These are phyloP conservation scores for Drosophila pectinifera DNA, from an alignment of 1,140 invertebrate genomes.

Conservation along the genomic window DNA sequence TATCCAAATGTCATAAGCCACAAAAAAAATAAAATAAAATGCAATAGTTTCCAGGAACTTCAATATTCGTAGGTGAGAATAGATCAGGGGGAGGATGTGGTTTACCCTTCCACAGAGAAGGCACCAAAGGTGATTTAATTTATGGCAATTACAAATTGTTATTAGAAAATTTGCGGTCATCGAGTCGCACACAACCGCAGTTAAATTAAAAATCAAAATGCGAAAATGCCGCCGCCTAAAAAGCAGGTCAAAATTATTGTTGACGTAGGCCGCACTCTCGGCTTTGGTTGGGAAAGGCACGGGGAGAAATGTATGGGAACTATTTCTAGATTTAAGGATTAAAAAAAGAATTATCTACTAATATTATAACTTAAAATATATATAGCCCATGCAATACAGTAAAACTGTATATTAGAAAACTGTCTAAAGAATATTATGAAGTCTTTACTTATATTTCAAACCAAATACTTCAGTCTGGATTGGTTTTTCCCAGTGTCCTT, in stretches of 20 bases:
- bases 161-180: slow-evolving; percentile 49
- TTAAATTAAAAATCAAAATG: slow-evolving; percentile 66
- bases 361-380: background rate
- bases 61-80: slow-evolving; percentile 8
- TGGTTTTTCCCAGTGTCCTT: background rate
- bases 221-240: slow-evolving; percentile 38
- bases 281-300: background rate
- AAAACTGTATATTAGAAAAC: too few relatives aligned
- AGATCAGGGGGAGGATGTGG: slow-evolving; percentile 8
- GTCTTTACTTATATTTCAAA: too few relatives aligned
- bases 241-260: slow-evolving; percentile 48
- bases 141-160: slow-evolving; percentile 52
- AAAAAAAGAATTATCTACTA: background rate
- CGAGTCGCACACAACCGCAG: slow-evolving; percentile 31
- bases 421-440: too few relatives aligned
- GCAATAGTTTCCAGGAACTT: background rate
- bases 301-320: background rate
- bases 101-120: background rate
- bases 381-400: background rate
- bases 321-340: background rate
- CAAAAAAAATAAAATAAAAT: slow-evolving; percentile 1
- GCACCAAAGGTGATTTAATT: slow-evolving; percentile 40
- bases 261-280: slow-evolving; percentile 42
- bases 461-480: too few relatives aligned
- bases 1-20: slow-evolving; percentile 3